Percentiles rank a stretch among this genome's conserved stretches.
Conservation (phyloP, 2,113 vertebrate species). For the Vimba vimba region DNA sequence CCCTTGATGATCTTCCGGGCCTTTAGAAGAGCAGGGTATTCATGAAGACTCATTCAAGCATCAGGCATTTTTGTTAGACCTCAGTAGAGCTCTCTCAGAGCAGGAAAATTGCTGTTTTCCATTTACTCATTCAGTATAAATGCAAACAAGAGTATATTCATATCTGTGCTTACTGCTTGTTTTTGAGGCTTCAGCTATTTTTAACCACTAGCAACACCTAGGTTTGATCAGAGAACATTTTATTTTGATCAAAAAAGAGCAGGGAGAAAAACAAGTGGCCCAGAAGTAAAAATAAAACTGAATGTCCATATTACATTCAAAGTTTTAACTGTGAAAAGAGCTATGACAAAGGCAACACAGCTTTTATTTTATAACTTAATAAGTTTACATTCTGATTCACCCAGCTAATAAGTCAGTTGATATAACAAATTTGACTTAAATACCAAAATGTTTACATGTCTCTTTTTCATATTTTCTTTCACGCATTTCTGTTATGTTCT, state of each 20-base stretch:
- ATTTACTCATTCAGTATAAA: neutral
- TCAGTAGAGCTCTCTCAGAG: neutral
- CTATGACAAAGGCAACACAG: too few relatives aligned
- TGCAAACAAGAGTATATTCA: neutral
- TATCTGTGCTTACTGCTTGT: neutral
- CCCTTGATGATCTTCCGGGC: neutral
- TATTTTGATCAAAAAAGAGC: neutral
- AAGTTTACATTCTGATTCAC: too few relatives aligned
- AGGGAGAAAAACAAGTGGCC: neutral
- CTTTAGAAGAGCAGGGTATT: neutral
- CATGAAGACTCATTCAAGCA: neutral
- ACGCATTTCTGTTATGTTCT: too few relatives aligned
- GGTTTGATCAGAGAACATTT: neutral
- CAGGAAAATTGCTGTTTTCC: neutral
- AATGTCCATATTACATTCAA: too few relatives aligned
- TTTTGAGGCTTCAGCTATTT: neutral
- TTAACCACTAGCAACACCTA: neutral
- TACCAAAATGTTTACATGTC: too few relatives aligned
- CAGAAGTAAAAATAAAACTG: too few relatives aligned
- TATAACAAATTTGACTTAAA: too few relatives aligned
- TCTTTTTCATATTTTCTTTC: too few relatives aligned
- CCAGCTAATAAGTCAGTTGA: too few relatives aligned
- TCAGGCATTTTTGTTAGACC: neutral
- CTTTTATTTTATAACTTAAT: too few relatives aligned
- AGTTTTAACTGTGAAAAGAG: too few relatives aligned